phyloP scores from a whole-genome alignment of 2,888 invertebrate genomes.

The Bembecia ichneumoniformis region DNA sequence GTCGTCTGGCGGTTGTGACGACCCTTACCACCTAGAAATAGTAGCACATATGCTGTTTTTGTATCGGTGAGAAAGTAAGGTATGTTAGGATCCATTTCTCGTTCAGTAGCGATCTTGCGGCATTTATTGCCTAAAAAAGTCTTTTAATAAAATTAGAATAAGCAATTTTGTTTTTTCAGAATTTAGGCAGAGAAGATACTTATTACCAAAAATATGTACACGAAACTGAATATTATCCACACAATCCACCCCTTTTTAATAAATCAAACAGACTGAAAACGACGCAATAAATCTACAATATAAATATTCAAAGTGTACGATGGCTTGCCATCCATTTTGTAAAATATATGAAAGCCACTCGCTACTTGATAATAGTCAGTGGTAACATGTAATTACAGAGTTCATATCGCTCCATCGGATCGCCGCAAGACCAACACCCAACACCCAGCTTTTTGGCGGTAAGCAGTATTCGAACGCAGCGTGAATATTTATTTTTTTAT shows the following conservation, averaged over 20 bases:
- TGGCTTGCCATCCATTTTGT: constrained; percentile 60
- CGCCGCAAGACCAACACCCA: constrained; percentile 30
- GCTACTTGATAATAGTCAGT: constrained; percentile 70
- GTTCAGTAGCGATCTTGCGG: too few relatives aligned
- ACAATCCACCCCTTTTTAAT: constrained; percentile 23
- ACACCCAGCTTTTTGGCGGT: constrained; percentile 50
- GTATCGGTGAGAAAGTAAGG: too few relatives aligned
- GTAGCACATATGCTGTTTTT: too few relatives aligned
- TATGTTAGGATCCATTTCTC: too few relatives aligned
- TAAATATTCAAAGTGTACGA: constrained; percentile 58
- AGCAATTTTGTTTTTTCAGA: too few relatives aligned
- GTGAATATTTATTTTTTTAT: background rate
- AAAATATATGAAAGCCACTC: constrained; percentile 65
- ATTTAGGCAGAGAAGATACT: background rate
- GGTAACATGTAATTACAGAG: constrained; percentile 61
- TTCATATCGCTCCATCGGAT: constrained; percentile 49
- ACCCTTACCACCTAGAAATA: too few relatives aligned
- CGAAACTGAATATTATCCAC: constrained; percentile 2
- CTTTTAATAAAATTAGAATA: too few relatives aligned
- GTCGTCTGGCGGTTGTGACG: too few relatives aligned
- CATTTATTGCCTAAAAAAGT: too few relatives aligned
- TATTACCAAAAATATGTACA: background rate
- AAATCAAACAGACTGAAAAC: constrained; percentile 36
- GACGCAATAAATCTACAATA: constrained; percentile 63
- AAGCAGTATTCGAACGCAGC: constrained; percentile 16